Conservation (phyloP, 92 coral and sea anemone species). For the Pocillopora grandis region DNA sequence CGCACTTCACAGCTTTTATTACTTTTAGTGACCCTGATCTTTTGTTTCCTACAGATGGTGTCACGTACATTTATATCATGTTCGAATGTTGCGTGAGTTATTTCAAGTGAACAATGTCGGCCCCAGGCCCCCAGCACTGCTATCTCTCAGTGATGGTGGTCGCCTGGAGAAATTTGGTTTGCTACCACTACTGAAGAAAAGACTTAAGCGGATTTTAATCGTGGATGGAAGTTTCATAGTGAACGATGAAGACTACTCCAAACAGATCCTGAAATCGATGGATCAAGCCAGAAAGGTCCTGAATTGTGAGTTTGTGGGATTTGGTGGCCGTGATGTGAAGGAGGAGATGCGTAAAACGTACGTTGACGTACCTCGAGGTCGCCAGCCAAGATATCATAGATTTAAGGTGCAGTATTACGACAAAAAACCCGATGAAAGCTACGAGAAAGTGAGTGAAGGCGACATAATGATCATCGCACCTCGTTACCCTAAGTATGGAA, state of each 20-base stretch:
- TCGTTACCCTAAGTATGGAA: conserved; percentile 83
- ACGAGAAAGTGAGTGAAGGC: conserved; percentile 67
- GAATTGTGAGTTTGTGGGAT: conserved; percentile 80
- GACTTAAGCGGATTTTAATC: conserved; percentile 70
- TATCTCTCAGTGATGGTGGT: conserved; percentile 82
- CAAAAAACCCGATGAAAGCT: conserved; percentile 44
- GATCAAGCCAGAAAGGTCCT: conserved; percentile 68
- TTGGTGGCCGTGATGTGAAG: conserved; percentile 74
- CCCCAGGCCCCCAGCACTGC: conserved; percentile 82
- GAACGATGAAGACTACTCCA: conserved; percentile 63
- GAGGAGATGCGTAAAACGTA: conserved; percentile 72
- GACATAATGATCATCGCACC: conserved; percentile 78
- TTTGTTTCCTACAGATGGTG: conserved; percentile 64
- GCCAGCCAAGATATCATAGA: conserved; percentile 80
- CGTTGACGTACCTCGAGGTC: conserved; percentile 52
- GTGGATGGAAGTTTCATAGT: conserved; percentile 77
- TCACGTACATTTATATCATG: conserved; percentile 82
- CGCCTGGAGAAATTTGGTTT: conserved; percentile 89
- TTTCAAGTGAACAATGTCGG: conserved; percentile 73
- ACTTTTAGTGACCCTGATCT: neutral
- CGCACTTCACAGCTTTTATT: neutral
- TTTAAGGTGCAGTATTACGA: conserved; percentile 80
- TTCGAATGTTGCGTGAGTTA: conserved; percentile 76
- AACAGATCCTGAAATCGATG: conserved; percentile 63
- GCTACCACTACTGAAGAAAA: conserved; percentile 70